phyloP scores from a whole-genome alignment of 2,888 invertebrate genomes.

The Drosophila nigricruria region DNA sequence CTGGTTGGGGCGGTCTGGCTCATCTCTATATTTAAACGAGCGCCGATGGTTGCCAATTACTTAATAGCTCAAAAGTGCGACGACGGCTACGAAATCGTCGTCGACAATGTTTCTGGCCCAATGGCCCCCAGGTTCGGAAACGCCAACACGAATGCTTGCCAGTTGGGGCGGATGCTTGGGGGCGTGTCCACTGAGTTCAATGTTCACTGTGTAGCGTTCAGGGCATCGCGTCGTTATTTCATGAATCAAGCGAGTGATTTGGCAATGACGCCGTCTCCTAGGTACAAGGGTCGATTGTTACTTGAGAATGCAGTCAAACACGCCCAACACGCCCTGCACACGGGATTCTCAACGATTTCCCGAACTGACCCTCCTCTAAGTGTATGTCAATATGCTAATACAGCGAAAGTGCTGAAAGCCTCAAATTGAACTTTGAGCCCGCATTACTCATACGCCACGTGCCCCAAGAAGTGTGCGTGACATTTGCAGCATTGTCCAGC shows the following conservation, averaged over 20 bases:
- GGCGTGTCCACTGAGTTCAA: constrained; percentile 45
- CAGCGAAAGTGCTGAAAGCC: neutral
- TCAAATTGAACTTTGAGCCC: constrained; percentile 6
- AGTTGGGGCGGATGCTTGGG: constrained; percentile 35
- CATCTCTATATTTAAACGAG: constrained; percentile 61
- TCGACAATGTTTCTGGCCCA: constrained; percentile 31
- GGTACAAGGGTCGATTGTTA: constrained; percentile 38
- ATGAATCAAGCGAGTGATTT: constrained; percentile 83
- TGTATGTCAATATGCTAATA: constrained; percentile 6
- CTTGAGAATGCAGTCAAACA: constrained; percentile 42
- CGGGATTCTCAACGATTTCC: constrained; percentile 45
- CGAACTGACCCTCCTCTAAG: neutral
- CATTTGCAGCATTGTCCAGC: constrained; percentile 14
- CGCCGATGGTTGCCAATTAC: constrained; percentile 66
- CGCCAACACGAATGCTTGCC: constrained; percentile 46
- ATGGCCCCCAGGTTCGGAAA: constrained; percentile 24
- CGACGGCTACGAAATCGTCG: constrained; percentile 33
- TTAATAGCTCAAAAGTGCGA: constrained; percentile 73
- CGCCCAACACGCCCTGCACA: constrained; percentile 68
- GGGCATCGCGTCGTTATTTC: constrained; percentile 69
- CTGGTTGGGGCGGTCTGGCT: constrained; percentile 38
- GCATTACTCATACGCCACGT: constrained; percentile 50
- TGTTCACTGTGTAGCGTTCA: constrained; percentile 33
- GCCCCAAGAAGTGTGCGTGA: constrained; percentile 25
- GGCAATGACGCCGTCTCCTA: constrained; percentile 40